Evolutionary conservation across 1,140 invertebrate species (phyloP).

Genomic region (Drosophila baimaii): DNA sequence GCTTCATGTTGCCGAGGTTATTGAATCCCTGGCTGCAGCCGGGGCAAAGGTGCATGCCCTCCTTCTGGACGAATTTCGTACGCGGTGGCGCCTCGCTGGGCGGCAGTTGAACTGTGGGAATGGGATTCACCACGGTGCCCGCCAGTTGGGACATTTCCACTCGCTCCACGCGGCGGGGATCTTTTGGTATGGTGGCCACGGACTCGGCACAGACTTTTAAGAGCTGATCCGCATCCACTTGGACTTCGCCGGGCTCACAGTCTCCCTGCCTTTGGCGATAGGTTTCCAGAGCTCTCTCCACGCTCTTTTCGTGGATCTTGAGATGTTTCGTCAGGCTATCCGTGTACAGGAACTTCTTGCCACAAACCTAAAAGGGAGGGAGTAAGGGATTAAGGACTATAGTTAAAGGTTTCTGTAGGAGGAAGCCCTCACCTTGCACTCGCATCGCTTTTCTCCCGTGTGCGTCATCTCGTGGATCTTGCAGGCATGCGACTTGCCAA

Average conservation of each 20-base stretch:
- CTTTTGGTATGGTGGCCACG: slow-evolving; percentile 72
- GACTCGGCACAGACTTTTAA: slow-evolving; percentile 76
- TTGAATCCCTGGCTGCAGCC: slow-evolving; percentile 77
- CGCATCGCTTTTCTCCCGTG: slow-evolving; percentile 85
- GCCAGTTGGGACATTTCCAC: slow-evolving; percentile 75
- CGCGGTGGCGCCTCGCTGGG: slow-evolving; percentile 28
- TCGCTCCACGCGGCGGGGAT: slow-evolving; percentile 74
- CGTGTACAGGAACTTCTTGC: slow-evolving; percentile 71
- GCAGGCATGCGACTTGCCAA: slow-evolving; percentile 80
- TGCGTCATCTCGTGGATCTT: slow-evolving; percentile 84
- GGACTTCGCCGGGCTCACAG: not conserved
- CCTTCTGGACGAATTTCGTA: slow-evolving; percentile 68
- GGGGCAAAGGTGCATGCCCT: slow-evolving; percentile 75
- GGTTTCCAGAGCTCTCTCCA: slow-evolving; percentile 70
- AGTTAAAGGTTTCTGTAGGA: not conserved
- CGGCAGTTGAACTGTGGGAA: slow-evolving; percentile 58
- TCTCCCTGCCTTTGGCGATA: slow-evolving; percentile 71
- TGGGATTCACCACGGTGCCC: slow-evolving; percentile 76
- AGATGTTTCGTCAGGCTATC: slow-evolving; percentile 77
- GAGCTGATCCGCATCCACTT: slow-evolving; percentile 62
- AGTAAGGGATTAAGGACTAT: not conserved
- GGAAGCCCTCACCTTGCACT: slow-evolving; percentile 63
- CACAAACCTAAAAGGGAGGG: slow-evolving; percentile 41
- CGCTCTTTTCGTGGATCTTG: slow-evolving; percentile 79
- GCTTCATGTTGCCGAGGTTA: slow-evolving; percentile 77